These are phyloP conservation scores for Cryptomyrus ogoouensis DNA, from an alignment of 2,113 vertebrate species.

Conservation along the genomic window DNA sequence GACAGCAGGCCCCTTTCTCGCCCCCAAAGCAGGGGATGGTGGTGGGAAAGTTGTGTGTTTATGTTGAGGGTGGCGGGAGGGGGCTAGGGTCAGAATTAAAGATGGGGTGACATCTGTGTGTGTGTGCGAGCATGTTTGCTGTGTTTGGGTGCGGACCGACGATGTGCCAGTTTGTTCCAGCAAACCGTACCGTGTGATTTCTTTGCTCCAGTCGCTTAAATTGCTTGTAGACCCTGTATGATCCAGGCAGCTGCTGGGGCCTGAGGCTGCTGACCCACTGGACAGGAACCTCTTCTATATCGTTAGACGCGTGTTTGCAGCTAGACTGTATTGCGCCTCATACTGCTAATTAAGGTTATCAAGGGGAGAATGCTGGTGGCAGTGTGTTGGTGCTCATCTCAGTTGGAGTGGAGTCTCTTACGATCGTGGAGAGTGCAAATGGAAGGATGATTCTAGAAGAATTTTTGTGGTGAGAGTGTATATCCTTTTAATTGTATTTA, in stretches of 20 bases:
- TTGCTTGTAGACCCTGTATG: neutral
- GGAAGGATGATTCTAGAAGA: neutral
- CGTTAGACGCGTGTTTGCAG: neutral
- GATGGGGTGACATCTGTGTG: neutral
- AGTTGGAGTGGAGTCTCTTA: neutral
- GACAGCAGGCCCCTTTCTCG: neutral
- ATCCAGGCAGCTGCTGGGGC: neutral
- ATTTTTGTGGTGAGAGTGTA: neutral
- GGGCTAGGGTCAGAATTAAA: neutral
- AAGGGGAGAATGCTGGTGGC: neutral
- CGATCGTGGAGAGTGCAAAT: neutral
- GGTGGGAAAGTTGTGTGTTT: constrained; percentile 1
- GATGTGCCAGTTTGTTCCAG: neutral
- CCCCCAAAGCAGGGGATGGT: neutral
- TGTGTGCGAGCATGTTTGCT: neutral
- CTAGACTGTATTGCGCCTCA: neutral
- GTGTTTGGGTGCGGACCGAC: neutral
- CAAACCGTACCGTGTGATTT: neutral
- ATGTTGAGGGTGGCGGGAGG: neutral
- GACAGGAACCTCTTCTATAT: neutral
- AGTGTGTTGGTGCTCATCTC: neutral
- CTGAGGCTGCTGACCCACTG: neutral
- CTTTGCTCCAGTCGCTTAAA: neutral
- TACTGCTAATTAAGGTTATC: neutral
- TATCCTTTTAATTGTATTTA: neutral